Base-by-base conservation (phyloP, 2,888 invertebrate genomes). In the Hypomecis punctinalis region DNA sequence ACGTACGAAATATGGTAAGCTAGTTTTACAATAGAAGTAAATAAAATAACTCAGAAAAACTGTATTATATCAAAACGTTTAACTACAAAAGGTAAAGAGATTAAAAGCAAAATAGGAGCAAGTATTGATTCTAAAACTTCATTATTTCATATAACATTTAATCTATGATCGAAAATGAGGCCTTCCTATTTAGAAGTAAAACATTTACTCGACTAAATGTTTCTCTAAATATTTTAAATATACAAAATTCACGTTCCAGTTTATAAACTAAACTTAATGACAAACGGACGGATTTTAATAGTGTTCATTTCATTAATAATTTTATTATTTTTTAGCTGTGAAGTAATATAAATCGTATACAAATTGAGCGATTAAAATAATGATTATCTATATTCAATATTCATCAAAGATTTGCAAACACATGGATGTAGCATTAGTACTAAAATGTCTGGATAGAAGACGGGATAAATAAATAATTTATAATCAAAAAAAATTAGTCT, bases 201-300 rank as follows among this genome's bases (percentile, higher is more conserved):
- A 6, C 7, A 7, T 11, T 49, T 37, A 7, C 10, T 47, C 8
- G 11, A 1, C n/a, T 37, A 37, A 36, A 49, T 40, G 8, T 39
- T 52, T 23, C 43, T 51, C 6, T 1, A 43, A 9, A 9, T 23
- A 42, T 8, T 48, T 48, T 35, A 48, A 48, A 40, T 48, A 48
- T 11, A 6, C 35, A 53, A 40, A 7, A 9, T 42, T 42, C 13
- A 48, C 7, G 39, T 57, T 57, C 49, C 56, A 47, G 10, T 43
- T 51, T 48, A 54, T 36, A 46, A 56, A 46, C 9, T 39, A 51
- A 61, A 51, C 49, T 46, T 56, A 49, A 10, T 66, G 68, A 70
- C 61, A 75, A 46, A 51, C 7, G 56, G 62, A 62, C 62, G 62
- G 62, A 56, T 51, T 53, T 61, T 6, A n/a, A 13, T 61, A 0